Base-by-base conservation (phyloP, 2,888 invertebrate genomes). In the Apotomis capreana region DNA sequence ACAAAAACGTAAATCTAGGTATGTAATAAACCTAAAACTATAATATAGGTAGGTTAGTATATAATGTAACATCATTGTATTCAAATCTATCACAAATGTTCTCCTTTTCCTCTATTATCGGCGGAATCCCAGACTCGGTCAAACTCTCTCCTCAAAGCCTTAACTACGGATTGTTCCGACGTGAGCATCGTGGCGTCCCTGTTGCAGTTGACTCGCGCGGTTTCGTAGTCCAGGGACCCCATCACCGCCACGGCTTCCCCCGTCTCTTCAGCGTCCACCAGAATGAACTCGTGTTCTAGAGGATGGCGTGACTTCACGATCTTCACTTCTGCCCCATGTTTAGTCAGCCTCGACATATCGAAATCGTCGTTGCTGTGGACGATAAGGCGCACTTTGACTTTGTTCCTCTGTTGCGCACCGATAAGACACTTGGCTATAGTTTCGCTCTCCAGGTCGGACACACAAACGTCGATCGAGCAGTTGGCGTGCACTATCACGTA, bases 241-340 rank as follows among this genome's bases (percentile, higher is more conserved):
- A 89, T 76, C 13, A 88, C 78, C 0, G 86, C 90, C 57, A 90
- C 78, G 3, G 86, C 82, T n/a, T 84, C 85, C 0, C 64, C 61
- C 4, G 55, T 69, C 8, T 73, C 75, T 4, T 74, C 49, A 9
- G 81, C 85, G 69, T 91, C 89, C 6, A 91, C 78, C 67, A 91
- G 78, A 69, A 88, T 78, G 68, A 90, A 90, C 72, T 90, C 88
- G 59, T 90, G 87, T 74, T 84, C 86, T 65, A 90, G 74, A 12
- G 78, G 80, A 9, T 87, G 81, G 4, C 64, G 49, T 1, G 84
- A 78, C 10, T 77, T 81, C 4, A 88, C 81, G 3, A 85, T 76
- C 76, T 87, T 89, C 12, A 90, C 85, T 75, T 85, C 82, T 4
- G 90, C 84, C 3, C 84, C 87, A 61, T 79, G 76, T 67, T 82